These are phyloP conservation scores for Pelobates cultripes DNA, from an alignment of 2,797 vertebrate genomes.

Conservation along the genomic window DNA sequence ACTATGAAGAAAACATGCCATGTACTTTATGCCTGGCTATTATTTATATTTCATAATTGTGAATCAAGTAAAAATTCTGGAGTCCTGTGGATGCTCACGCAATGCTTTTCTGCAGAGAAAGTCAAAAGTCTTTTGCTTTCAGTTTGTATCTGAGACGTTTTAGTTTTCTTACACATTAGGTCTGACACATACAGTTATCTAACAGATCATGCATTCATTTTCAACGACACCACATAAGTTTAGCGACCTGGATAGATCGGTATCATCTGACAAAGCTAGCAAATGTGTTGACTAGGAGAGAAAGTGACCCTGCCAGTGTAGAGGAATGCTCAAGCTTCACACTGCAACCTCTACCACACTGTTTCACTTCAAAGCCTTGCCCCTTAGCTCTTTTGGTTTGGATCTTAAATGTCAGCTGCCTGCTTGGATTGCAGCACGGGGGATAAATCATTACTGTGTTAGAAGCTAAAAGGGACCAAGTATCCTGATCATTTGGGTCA, in stretches of 20 bases:
- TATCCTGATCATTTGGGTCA: constrained; percentile 28
- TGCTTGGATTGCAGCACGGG: constrained; percentile 30
- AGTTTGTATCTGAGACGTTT: constrained; percentile 7
- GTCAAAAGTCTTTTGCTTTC: constrained; percentile 10
- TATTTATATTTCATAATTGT: too few species aligned
- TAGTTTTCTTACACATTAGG: constrained; percentile 23
- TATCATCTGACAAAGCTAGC: constrained; percentile 36
- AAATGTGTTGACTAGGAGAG: constrained; percentile 41
- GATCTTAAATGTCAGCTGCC: constrained; percentile 55
- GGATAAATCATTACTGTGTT: constrained; percentile 47
- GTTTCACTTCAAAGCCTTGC: constrained; percentile 48
- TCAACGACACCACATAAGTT: constrained; percentile 34
- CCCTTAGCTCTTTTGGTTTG: constrained; percentile 48
- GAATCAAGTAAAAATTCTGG: too few species aligned
- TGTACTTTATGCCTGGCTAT: too few species aligned
- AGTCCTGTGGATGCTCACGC: neutral
- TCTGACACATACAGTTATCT: constrained; percentile 38
- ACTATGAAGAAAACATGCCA: too few species aligned
- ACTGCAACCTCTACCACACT: constrained; percentile 40
- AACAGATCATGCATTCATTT: constrained; percentile 26
- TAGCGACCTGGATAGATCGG: constrained; percentile 48
- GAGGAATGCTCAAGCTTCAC: constrained; percentile 31
- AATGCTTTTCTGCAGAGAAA: constrained; percentile 5
- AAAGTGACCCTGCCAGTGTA: constrained; percentile 38
- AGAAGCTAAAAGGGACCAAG: constrained; percentile 44